These are phyloP conservation scores for Sebastes alutus DNA, from an alignment of 2,797 vertebrate species.

Conservation along the genomic window DNA sequence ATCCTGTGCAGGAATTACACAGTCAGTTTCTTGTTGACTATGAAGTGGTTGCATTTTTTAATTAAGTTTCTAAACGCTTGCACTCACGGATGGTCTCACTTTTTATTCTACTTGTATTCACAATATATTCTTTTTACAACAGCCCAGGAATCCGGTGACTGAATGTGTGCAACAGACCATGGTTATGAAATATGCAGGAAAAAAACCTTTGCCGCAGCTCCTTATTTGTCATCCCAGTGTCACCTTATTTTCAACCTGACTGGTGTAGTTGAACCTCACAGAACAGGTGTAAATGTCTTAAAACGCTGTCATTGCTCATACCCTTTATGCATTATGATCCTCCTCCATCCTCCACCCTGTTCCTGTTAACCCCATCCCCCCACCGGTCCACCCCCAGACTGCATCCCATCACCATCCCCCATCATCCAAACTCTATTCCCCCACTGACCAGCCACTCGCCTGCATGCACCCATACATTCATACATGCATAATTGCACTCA, in stretches of 20 bases:
- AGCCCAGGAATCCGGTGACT: slow-evolving; percentile 9
- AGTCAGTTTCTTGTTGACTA: slow-evolving; percentile 6
- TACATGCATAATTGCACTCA: slow-evolving; percentile 47
- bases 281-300: slow-evolving; percentile 11
- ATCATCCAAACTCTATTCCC: slow-evolving; percentile 54
- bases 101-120: slow-evolving; percentile 5
- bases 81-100: not conserved
- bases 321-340: slow-evolving; percentile 16
- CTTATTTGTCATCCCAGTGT: slow-evolving; percentile 38
- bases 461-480: slow-evolving; percentile 35
- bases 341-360: slow-evolving; percentile 27
- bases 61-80: slow-evolving; percentile 36
- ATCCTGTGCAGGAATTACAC: slow-evolving; percentile 36
- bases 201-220: slow-evolving; percentile 42
- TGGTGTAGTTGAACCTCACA: not conserved
- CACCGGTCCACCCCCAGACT: slow-evolving; percentile 44
- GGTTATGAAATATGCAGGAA: slow-evolving; percentile 49
- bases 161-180: slow-evolving; percentile 52
- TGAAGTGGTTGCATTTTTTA: slow-evolving; percentile 16
- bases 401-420: slow-evolving; percentile 62
- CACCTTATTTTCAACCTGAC: slow-evolving; percentile 38
- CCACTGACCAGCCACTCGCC: slow-evolving; percentile 50
- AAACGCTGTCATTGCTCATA: slow-evolving; percentile 8
- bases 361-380: slow-evolving; percentile 54
- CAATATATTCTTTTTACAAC: slow-evolving; percentile 30